Evolutionary conservation across 1,140 invertebrate species (phyloP).

Genomic region (Aricia agestis): DNA sequence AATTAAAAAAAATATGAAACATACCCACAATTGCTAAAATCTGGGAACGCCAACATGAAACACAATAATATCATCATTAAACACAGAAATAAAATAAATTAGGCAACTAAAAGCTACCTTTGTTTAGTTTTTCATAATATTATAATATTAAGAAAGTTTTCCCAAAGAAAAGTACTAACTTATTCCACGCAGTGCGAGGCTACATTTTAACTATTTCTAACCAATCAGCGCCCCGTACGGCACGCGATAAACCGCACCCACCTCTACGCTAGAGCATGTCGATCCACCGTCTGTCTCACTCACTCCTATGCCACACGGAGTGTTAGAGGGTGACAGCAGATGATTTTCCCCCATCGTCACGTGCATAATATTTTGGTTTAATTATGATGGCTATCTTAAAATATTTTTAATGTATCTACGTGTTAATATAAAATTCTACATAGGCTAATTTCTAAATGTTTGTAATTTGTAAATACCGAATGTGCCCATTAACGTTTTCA

Average conservation of each 20-base stretch:
- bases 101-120: neutral
- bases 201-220: slow-evolving; percentile 40
- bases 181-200: slow-evolving; percentile 27
- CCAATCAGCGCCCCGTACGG: slow-evolving; percentile 46
- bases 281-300: slow-evolving; percentile 42
- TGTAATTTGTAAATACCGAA: slow-evolving; percentile 2
- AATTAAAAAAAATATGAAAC: too few relatives aligned
- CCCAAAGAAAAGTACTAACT: slow-evolving; percentile 15
- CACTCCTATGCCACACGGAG: slow-evolving; percentile 31
- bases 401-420: slow-evolving; percentile 9
- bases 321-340: slow-evolving; percentile 41
- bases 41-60: too few relatives aligned
- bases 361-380: slow-evolving; percentile 67
- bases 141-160: slow-evolving; percentile 12
- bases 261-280: slow-evolving; percentile 44
- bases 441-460: slow-evolving; percentile 5
- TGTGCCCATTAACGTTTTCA: neutral
- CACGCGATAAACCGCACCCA: slow-evolving; percentile 54
- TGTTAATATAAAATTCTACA: neutral
- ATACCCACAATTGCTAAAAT: too few relatives aligned
- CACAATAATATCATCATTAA: neutral
- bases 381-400: slow-evolving; percentile 25
- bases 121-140: neutral
- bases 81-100: neutral
- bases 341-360: slow-evolving; percentile 39